These are phyloP conservation scores for Psix sp. DNA, from an alignment of 1,140 invertebrate genomes.

Conservation along the genomic window DNA sequence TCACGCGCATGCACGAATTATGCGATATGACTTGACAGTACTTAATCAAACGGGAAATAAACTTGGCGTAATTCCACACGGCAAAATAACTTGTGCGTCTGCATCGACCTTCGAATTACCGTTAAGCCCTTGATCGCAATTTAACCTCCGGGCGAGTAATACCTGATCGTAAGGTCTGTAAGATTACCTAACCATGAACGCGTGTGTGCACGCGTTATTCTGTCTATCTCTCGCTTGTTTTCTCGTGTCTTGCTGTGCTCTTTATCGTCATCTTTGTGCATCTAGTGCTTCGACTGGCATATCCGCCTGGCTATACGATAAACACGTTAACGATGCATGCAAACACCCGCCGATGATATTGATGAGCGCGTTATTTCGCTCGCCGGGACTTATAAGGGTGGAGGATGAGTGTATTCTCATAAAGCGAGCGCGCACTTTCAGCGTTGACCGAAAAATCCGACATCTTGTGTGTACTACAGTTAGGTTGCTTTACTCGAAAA, in stretches of 20 bases:
- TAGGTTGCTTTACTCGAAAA: slow-evolving; percentile 4
- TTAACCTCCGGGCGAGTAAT: slow-evolving; percentile 72
- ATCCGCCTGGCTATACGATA: slow-evolving; percentile 40
- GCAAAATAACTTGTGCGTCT: slow-evolving; percentile 57
- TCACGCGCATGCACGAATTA: slow-evolving; percentile 7
- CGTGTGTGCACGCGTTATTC: slow-evolving; percentile 52
- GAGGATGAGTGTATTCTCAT: too few relatives aligned
- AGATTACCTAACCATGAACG: slow-evolving; percentile 69
- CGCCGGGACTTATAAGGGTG: too few relatives aligned
- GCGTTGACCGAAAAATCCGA: too few relatives aligned
- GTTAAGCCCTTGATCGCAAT: slow-evolving; percentile 76
- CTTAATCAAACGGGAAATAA: slow-evolving; percentile 42
- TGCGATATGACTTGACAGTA: slow-evolving; percentile 36
- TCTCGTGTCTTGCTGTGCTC: slow-evolving; percentile 20
- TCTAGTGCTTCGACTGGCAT: slow-evolving; percentile 29
- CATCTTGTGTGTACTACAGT: too few relatives aligned
- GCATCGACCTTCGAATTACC: slow-evolving; percentile 73
- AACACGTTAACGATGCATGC: slow-evolving; percentile 40
- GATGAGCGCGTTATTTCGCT: too few relatives aligned
- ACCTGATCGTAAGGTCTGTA: slow-evolving; percentile 68
- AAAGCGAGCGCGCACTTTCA: too few relatives aligned
- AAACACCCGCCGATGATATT: slow-evolving; percentile 23
- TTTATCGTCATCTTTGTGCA: slow-evolving; percentile 49
- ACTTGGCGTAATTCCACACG: slow-evolving; percentile 32
- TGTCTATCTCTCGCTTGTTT: slow-evolving; percentile 14